phyloP scores from a whole-genome alignment of 1,140 invertebrate genomes.

The Anagrus nilaparvatae region DNA sequence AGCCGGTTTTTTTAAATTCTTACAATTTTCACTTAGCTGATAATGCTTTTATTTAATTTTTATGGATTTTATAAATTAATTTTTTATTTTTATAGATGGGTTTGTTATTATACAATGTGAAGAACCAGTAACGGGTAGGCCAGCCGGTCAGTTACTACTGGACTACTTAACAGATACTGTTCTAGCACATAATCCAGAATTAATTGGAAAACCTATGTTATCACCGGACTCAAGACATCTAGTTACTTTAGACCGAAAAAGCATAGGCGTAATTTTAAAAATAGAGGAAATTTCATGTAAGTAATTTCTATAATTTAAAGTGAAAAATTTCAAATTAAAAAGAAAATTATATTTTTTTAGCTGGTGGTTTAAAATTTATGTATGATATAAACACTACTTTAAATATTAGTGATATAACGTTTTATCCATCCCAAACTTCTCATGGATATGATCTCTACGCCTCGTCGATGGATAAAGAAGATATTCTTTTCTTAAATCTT shows the following conservation, averaged over 20 bases:
- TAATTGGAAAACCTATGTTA: constrained; percentile 57
- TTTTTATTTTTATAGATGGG: constrained; percentile 50
- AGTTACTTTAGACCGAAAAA: constrained; percentile 54
- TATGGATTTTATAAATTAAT: too few relatives aligned
- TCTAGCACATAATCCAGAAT: constrained; percentile 50
- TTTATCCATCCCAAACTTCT: constrained; percentile 64
- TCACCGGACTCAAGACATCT: constrained; percentile 64
- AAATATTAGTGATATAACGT: constrained; percentile 66
- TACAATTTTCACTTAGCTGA: neutral
- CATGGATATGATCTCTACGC: constrained; percentile 71
- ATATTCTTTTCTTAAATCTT: constrained; percentile 66
- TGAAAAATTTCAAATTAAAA: neutral
- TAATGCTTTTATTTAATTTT: too few relatives aligned
- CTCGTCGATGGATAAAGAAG: constrained; percentile 61
- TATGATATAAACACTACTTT: constrained; percentile 72
- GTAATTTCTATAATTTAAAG: too few relatives aligned
- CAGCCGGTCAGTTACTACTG: constrained; percentile 60
- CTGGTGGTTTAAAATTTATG: constrained; percentile 54
- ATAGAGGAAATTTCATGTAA: constrained; percentile 60
- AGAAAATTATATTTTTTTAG: constrained; percentile 29
- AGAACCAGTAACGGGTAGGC: constrained; percentile 51
- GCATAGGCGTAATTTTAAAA: constrained; percentile 54
- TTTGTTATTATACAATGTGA: constrained; percentile 63
- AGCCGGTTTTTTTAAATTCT: constrained; percentile 2
- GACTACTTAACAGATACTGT: constrained; percentile 72